A percentile compares a stretch with the other conserved stretches of the same genome.
Conservation (phyloP, 2,888 invertebrate genomes). For the Griposia aprilina region DNA sequence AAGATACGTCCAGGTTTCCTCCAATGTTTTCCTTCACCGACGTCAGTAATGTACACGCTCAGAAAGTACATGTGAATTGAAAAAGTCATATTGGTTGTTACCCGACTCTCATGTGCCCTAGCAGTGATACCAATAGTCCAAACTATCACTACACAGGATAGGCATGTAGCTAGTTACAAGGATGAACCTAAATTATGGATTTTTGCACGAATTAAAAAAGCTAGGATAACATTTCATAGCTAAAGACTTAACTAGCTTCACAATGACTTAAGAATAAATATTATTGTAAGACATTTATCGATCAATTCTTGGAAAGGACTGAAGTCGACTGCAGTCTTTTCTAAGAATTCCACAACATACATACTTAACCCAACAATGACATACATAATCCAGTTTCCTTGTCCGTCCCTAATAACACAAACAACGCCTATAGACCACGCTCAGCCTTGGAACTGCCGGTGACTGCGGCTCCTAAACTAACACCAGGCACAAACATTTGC, state of each 20-base stretch:
- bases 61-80: no score
- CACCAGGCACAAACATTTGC: constrained; percentile 47
- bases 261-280: not conserved
- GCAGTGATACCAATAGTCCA: not conserved
- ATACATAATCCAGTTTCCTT: constrained; percentile 32
- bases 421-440: not conserved
- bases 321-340: not conserved
- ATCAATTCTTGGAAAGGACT: not conserved
- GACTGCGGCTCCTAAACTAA: constrained; percentile 42
- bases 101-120: not conserved
- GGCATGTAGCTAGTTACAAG: no score
- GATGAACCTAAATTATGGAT: not conserved
- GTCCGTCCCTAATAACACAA: constrained; percentile 3
- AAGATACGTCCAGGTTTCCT: no score
- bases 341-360: not conserved
- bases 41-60: no score
- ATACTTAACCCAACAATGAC: not conserved
- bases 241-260: not conserved
- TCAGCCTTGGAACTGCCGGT: not conserved
- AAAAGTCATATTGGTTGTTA: no score
- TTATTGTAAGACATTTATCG: not conserved
- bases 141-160: not conserved
- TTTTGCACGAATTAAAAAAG: no score
- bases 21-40: no score
- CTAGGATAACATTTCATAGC: not conserved